A percentile compares a stretch with the other conserved stretches of the same genome.
Conservation (phyloP, 1,140 invertebrate species). For the Polyergus mexicanus region DNA sequence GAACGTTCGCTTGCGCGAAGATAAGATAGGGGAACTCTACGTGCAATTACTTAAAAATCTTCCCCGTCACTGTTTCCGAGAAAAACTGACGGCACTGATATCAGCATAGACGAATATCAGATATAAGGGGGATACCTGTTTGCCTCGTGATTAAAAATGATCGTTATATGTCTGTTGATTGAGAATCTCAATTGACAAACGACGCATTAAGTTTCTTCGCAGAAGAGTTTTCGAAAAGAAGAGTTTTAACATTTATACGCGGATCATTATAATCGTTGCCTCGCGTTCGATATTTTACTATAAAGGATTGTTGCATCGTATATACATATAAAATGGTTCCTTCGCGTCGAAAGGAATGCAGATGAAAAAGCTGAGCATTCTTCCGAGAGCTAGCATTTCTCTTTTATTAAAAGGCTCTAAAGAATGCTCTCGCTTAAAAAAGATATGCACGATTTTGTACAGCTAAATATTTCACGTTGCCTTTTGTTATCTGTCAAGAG, state of each 20-base stretch:
- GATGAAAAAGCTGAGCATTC: not conserved
- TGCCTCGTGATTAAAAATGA: constrained; percentile 43
- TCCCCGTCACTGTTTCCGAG: not conserved
- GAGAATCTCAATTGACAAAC: constrained; percentile 27
- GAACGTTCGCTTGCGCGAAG: constrained; percentile 24
- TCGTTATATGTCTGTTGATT: constrained; percentile 27
- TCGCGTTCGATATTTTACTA: constrained; percentile 25
- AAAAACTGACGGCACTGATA: constrained; percentile 54
- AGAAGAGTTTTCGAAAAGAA: constrained; percentile 52
- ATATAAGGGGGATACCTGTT: constrained; percentile 46
- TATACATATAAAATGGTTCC: constrained; percentile 15
- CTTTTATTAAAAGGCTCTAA: constrained; percentile 56
- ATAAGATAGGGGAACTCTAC: constrained; percentile 11
- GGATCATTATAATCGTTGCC: constrained; percentile 55
- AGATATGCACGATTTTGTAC: not conserved
- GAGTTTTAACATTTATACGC: constrained; percentile 44
- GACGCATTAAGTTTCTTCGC: constrained; percentile 37
- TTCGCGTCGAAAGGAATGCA: constrained; percentile 26
- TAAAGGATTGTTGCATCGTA: constrained; percentile 2
- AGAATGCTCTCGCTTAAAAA: not conserved
- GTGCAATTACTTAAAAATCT: constrained; percentile 75
- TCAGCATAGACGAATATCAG: constrained; percentile 49
- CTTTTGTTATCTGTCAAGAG: constrained; percentile 6
- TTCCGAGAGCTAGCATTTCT: constrained; percentile 46
- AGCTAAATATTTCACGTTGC: constrained; percentile 11